Evolutionary conservation across 2,888 invertebrate genomes (phyloP), one percentile per base, ranked within the genome.

Genomic region (Heliconius hortense): DNA sequence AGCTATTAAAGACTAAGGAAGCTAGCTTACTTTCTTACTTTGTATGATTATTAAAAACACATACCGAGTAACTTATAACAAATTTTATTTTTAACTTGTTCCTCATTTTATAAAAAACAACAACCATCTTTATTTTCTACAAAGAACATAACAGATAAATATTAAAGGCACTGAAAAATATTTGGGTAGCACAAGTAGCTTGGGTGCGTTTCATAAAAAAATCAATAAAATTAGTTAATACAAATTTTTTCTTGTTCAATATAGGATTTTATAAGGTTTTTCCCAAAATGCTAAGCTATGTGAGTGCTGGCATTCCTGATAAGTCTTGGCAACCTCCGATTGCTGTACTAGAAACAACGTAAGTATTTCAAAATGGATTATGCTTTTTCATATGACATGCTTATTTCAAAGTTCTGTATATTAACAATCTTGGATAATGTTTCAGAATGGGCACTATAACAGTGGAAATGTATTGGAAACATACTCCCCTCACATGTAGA

Each of bases 381-480:
- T 64, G n/a, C 8, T 28, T 28, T 26, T 18, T 21, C 10, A 21
- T 43, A 18, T 39, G 5, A n/a, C 24, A 56, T 43, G 28, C 31
- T 15, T 35, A n/a, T 56, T n/a, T 68, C 26, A n/a, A 11, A 43
- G 1, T 35, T 28, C 4, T 21, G 2, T 24, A 60, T 74, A 48
- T 59, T 67, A 31, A 35, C 26, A 66, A 31, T 48, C 11, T 24
- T n/a, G 8, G 43, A 18, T 18, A n/a, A 10, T 15, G 13, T 28
- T 94, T 72, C 87, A 98, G 98, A 67, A 99, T 99, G 98, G 99
- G 99, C 0, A 97, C 97, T 83, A 95, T 99, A 71, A 95, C 96
- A 0, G 92, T 99, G 70, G 99, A 99, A 90, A 94, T 99, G 80
- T 99, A 99, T 86, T 99, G 99, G 99, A 98, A 98, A 87, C 99